Conservation (phyloP, 92 coral and sea anemone species). For the Bergia puertoricense region DNA sequence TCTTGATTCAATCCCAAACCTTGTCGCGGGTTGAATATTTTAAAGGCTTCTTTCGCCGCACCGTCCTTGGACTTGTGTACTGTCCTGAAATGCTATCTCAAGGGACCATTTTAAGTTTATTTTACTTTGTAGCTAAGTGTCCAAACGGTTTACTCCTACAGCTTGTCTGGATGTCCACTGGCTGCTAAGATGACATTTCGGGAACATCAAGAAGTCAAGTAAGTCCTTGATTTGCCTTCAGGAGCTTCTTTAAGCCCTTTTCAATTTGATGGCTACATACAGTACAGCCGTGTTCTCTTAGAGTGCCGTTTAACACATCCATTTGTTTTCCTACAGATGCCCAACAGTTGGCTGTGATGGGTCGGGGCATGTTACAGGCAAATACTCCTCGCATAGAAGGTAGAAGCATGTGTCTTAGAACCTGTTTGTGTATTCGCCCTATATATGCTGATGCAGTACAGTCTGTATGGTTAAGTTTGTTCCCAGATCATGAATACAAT, state of each 20-base stretch:
- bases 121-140: neutral
- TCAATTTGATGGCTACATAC: too few species aligned
- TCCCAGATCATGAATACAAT: too few species aligned
- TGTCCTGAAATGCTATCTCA: too few species aligned
- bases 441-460: too few species aligned
- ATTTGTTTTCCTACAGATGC: slow-evolving; percentile 59
- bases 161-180: slow-evolving; percentile 74
- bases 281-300: too few species aligned
- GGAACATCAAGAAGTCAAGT: slow-evolving; percentile 92
- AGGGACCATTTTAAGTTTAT: too few species aligned
- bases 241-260: neutral
- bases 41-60: too few species aligned
- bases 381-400: slow-evolving; percentile 97
- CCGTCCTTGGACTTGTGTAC: too few species aligned
- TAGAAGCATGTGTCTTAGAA: slow-evolving; percentile 4
- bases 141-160: neutral
- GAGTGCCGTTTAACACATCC: neutral
- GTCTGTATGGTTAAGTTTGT: neutral
- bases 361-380: slow-evolving; percentile 95
- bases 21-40: too few species aligned
- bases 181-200: slow-evolving; percentile 88
- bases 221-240: neutral
- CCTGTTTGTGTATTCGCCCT: neutral
- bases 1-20: neutral
- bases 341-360: slow-evolving; percentile 97